Evolutionary conservation across 2,888 invertebrate genomes (phyloP), one percentile per base, ranked within the genome.

Genomic region (Amitus sp.): DNA sequence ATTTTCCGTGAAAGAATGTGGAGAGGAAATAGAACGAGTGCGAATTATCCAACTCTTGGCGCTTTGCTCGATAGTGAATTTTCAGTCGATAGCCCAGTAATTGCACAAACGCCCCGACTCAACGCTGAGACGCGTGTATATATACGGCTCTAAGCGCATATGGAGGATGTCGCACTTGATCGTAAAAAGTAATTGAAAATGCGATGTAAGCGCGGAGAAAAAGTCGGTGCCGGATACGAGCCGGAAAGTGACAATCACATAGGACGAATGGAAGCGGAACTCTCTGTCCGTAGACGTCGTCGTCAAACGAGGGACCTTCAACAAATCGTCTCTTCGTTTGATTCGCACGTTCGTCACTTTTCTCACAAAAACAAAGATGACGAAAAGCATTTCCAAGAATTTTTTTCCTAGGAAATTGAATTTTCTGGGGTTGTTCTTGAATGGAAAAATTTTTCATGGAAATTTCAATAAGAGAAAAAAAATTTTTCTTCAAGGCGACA

Each of bases 211-310:
- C 65, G 66, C 62, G 60, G 72, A 73, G 73, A 77, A 75, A 77
- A 73, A 72, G 68, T 66, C 53, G 64, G 65, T 54, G 57, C 76
- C 80, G 81, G 81, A 81, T 73, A 74, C 67, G 57, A 37, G 76
- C 81, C 81, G 81, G 81, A 80, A 81, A 81, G 79, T 80, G 81
- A 81, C 81, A 81, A 81, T 81, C 80, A 80, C 73, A 63, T 65
- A 65, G 66, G 67, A 69, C 61, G 69, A 65, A 72, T 76, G 71
- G 73, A 62, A 72, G 65, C 68, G 67, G 65, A 60, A 71, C 66
- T 65, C 69, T 74, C 74, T 77, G 77, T 79, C 79, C 78, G 76
- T 71, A 71, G 69, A 69, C 62, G 67, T 66, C 62, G 67, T 66
- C 56, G 68, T 47, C 23, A 47, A 40, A 49, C 50, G 37, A 45